Conservation (phyloP, 2,888 invertebrate genomes). For the Dusona sp. region DNA sequence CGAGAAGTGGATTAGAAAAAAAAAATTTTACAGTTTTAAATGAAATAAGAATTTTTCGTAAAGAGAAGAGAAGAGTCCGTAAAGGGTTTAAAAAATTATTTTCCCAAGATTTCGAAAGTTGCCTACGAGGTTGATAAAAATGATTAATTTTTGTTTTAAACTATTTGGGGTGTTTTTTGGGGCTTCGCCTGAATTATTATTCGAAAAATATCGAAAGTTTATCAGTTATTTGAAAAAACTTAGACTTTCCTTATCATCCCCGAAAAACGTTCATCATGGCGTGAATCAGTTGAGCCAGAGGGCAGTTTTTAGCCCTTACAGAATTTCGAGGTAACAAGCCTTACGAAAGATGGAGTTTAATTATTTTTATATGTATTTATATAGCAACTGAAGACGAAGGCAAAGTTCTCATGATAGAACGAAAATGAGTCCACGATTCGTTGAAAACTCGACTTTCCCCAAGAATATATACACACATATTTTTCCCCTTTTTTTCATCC, state of each 20-base stretch:
- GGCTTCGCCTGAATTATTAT: background rate
- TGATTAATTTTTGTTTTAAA: background rate
- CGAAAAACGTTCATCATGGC: background rate
- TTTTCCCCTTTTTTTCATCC: background rate
- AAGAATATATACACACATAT: background rate
- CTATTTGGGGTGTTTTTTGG: background rate
- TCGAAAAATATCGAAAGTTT: background rate
- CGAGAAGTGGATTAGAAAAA: too few species aligned
- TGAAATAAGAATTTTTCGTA: too few species aligned
- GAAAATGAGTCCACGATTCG: slow-evolving; percentile 53
- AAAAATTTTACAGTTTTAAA: too few species aligned
- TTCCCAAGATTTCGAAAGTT: too few species aligned
- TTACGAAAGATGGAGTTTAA: background rate
- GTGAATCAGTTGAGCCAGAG: background rate
- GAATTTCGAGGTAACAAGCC: background rate
- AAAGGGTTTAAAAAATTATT: too few species aligned
- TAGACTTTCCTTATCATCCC: background rate
- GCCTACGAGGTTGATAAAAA: background rate
- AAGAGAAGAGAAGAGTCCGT: too few species aligned
- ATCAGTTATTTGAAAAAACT: background rate
- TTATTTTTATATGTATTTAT: slow-evolving; percentile 37
- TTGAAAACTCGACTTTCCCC: slow-evolving; percentile 49
- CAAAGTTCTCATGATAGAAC: slow-evolving; percentile 48
- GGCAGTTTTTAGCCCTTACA: background rate
- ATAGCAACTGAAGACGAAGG: slow-evolving; percentile 36